phyloP scores from a whole-genome alignment of 2,797 vertebrate species.

The Eidolon dupreanum region DNA sequence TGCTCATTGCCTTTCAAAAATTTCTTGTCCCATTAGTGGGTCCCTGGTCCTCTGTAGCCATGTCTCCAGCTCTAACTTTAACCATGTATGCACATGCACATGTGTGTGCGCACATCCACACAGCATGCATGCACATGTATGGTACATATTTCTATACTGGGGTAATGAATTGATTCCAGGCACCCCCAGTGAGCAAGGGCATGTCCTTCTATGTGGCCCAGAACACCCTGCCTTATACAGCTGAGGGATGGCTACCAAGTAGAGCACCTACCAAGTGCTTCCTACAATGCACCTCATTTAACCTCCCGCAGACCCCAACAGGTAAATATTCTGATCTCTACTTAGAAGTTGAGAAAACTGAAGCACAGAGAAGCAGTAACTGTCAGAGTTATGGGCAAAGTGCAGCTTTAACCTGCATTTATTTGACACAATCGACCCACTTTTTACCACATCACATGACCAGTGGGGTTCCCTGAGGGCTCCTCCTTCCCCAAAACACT shows the following conservation, averaged over 20 bases:
- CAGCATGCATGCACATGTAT: background rate
- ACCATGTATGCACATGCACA: too few species aligned
- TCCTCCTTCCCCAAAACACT: background rate
- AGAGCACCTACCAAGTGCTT: too few species aligned
- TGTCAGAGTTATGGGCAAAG: background rate
- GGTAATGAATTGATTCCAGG: background rate
- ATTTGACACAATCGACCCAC: background rate
- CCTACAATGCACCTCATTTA: accelerated
- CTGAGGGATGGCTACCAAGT: too few species aligned
- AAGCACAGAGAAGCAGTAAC: background rate
- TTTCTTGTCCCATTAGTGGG: background rate
- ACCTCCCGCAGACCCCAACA: background rate
- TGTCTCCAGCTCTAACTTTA: background rate
- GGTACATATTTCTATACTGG: too few species aligned
- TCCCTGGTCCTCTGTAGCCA: background rate
- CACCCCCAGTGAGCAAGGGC: too few species aligned
- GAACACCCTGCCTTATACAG: background rate
- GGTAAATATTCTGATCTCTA: too few species aligned
- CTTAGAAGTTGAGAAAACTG: background rate
- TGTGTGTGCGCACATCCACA: too few species aligned
- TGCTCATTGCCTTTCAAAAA: accelerated
- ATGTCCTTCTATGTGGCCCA: background rate
- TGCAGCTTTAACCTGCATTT: background rate
- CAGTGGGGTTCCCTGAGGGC: background rate
- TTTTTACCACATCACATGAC: background rate